Base-by-base conservation (phyloP, 2,797 vertebrate species). In the Melanotaenia maccullochi region DNA sequence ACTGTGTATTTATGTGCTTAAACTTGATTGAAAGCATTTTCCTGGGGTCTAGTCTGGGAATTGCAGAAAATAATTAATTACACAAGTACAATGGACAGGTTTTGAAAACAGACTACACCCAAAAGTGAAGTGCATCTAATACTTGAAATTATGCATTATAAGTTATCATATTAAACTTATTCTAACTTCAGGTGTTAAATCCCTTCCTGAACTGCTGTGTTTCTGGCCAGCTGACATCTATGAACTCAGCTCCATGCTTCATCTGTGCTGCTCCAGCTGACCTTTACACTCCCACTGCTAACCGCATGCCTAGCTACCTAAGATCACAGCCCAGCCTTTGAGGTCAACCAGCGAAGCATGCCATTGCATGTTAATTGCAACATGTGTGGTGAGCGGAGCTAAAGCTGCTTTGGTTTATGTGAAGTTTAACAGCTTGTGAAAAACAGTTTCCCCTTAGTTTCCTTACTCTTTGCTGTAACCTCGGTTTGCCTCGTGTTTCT, bases 351-450 rank as follows among this genome's bases (percentile, higher is more conserved):
- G 76, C 56, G 14, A 63, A 76, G 89, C 80, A 60, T 82, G 84
- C 84, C 62, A 33, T 85, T 81, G 86, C 90, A 89, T 85, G 90
- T 87, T 92, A 90, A 90, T 87, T 86, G 80, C 84, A 87, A 91
- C 87, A 89, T 68, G 86, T 87, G 90, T 87, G 87, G 84, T 80
- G 85, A 87, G 81, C 67, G 30, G 73, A 82, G 78, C 75, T 61
- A 64, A 87, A 86, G 83, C 75, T 36, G 76, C 77, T 49, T 6
- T 76, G 68, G 83, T 87, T 92, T 87, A 85, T 79, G 82, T 71
- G 78, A 82, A 63, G 36, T 89, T 92, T 87, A 82, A 84, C 85
- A 85, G 85, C 84, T 85, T 68, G 84, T 80, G 85, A 89, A 86
- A 79, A 87, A 83, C 73, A 70, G 60, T 78, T 85, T 83, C 61